Conservation (phyloP, 2,888 invertebrate genomes). For the Syritta pipiens region DNA sequence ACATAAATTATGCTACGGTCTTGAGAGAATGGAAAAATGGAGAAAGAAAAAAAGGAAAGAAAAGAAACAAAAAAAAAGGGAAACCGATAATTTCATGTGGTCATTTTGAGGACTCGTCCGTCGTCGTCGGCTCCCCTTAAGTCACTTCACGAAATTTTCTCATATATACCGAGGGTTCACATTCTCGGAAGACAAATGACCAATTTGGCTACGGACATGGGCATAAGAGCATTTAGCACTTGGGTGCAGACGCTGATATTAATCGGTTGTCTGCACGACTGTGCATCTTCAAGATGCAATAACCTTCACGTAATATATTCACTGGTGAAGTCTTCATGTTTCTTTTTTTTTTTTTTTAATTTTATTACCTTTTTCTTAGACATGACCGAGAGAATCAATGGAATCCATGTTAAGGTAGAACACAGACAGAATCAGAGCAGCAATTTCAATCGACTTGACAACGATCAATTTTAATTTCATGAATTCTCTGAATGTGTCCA, state of each 20-base stretch:
- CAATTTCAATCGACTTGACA: too few species aligned
- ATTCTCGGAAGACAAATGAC: constrained; percentile 44
- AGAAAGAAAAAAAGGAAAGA: constrained; percentile 9
- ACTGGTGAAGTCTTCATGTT: constrained; percentile 11
- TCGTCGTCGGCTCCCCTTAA: constrained; percentile 10
- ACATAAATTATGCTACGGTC: constrained; percentile 51
- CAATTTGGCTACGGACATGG: constrained; percentile 30
- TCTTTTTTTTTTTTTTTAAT: not conserved
- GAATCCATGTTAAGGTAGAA: too few species aligned
- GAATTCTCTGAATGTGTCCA: too few species aligned
- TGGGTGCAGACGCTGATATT: constrained; percentile 29
- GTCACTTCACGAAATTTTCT: constrained; percentile 11
- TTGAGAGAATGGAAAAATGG: not conserved
- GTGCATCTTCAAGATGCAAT: constrained; percentile 13
- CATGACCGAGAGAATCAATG: too few species aligned
- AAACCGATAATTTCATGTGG: constrained; percentile 45
- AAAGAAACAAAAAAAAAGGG: too few species aligned
- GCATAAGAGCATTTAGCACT: constrained; percentile 48
- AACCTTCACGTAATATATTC: not conserved
- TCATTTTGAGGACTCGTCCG: constrained; percentile 58
- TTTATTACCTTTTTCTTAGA: constrained; percentile 15
- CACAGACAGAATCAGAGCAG: too few species aligned
- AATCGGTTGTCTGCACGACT: constrained; percentile 55
- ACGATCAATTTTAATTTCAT: too few species aligned
- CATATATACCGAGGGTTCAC: constrained; percentile 6